Conservation (phyloP, 2,888 invertebrate species). For the Oscheius sp. region DNA sequence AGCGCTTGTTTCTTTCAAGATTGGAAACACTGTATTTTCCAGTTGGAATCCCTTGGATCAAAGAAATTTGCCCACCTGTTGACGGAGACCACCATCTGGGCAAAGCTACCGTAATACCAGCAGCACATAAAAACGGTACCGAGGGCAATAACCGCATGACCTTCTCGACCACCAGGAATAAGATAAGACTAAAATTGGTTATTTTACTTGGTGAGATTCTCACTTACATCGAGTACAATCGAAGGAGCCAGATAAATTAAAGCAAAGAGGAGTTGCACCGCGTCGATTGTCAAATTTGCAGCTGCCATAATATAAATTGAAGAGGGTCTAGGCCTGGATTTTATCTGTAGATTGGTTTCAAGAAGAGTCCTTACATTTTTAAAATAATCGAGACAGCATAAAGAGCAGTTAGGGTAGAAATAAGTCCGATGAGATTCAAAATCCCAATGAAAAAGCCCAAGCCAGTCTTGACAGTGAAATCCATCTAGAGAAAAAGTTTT, state of each 20-base stretch:
- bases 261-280: constrained; percentile 39
- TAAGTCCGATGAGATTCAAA: constrained; percentile 24
- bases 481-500: neutral
- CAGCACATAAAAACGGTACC: constrained; percentile 51
- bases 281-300: constrained; percentile 45
- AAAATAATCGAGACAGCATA: constrained; percentile 30
- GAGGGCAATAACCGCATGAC: constrained; percentile 31
- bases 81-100: constrained; percentile 50
- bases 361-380: neutral
- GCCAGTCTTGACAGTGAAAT: constrained; percentile 13
- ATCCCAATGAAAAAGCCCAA: constrained; percentile 32
- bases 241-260: constrained; percentile 44
- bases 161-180: constrained; percentile 29
- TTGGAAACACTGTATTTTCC: too few relatives aligned
- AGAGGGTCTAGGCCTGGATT: constrained; percentile 20
- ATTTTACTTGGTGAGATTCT: neutral
- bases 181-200: constrained; percentile 38
- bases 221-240: constrained; percentile 36
- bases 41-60: too few relatives aligned
- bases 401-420: constrained; percentile 31
- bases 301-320: constrained; percentile 49
- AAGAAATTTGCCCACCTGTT: constrained; percentile 34
- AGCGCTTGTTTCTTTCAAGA: too few relatives aligned
- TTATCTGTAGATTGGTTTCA: neutral
- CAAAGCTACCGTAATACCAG: constrained; percentile 52